A percentile compares a stretch with the other conserved stretches of the same genome.
These are phyloP conservation scores for Vanacampus margaritifer DNA, from an alignment of 2,113 vertebrate species.

Conservation along the genomic window DNA sequence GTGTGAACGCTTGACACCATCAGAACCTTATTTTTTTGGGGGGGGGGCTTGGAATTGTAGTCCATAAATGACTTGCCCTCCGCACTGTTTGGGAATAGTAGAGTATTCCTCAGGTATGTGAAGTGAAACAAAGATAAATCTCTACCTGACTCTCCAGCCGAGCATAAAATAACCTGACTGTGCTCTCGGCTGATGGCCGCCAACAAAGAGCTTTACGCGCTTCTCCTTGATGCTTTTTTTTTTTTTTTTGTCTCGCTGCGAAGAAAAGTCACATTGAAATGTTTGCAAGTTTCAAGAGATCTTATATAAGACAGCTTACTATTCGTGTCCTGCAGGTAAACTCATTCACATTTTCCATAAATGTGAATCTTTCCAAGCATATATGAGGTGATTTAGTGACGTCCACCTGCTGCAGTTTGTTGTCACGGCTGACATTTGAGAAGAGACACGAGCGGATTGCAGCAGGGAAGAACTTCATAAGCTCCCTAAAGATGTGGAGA, in stretches of 20 bases:
- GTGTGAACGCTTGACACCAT: constrained; percentile 29
- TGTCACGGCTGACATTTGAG: constrained; percentile 29
- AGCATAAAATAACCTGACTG: constrained; percentile 46
- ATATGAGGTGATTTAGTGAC: constrained; percentile 6
- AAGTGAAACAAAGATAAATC: constrained; percentile 55
- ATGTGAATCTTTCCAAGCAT: constrained; percentile 2
- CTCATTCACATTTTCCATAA: background rate
- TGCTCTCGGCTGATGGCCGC: constrained; percentile 32
- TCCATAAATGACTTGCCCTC: constrained; percentile 32
- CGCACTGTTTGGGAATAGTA: constrained; percentile 32
- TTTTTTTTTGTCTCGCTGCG: background rate
- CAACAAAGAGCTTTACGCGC: constrained; percentile 36
- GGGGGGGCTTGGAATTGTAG: constrained; percentile 15
- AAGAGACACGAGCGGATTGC: constrained; percentile 12
- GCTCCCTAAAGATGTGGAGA: constrained; percentile 24
- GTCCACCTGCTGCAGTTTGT: constrained; percentile 30
- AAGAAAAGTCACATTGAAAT: background rate
- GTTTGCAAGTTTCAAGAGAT: background rate
- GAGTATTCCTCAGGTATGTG: constrained; percentile 52
- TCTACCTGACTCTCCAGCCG: constrained; percentile 33
- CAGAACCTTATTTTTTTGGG: constrained; percentile 11
- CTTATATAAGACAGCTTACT: background rate
- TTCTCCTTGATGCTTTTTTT: constrained; percentile 34
- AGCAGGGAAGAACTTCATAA: constrained; percentile 22
- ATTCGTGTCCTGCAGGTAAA: background rate